These are phyloP conservation scores for Ceuthmochares aereus DNA, from an alignment of 2,113 vertebrate species.

Conservation along the genomic window DNA sequence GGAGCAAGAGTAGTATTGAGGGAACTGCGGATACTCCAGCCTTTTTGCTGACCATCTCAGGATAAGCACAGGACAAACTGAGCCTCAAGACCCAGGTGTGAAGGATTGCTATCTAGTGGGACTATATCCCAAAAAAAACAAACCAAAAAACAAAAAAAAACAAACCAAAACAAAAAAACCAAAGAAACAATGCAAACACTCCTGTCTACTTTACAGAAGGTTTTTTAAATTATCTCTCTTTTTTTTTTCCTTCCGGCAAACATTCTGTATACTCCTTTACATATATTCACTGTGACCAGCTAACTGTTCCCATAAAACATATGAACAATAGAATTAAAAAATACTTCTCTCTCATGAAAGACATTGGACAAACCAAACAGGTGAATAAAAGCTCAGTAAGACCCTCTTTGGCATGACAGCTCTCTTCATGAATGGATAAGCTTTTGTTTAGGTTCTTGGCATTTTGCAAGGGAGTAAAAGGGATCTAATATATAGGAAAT, in stretches of 20 bases:
- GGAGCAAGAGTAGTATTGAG: not conserved
- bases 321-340: not conserved
- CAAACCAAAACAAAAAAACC: too few relatives aligned
- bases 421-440: not conserved
- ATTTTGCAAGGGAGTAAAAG: not conserved
- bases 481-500: not conserved
- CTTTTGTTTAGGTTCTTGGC: constrained; percentile 21
- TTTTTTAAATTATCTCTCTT: not conserved
- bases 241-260: not conserved
- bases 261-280: rapidly evolving
- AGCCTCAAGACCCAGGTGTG: not conserved
- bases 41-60: not conserved
- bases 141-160: too few relatives aligned
- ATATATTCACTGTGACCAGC: not conserved
- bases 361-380: not conserved
- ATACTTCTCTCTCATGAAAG: not conserved
- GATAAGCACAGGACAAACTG: not conserved
- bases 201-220: not conserved
- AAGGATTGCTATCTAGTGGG: not conserved
- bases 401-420: not conserved
- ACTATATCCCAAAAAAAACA: not conserved
- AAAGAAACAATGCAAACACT: not conserved
- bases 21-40: not conserved
- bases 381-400: constrained; percentile 7
- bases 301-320: not conserved